These are phyloP conservation scores for Allacma fusca DNA, from an alignment of 2,888 invertebrate species.

Conservation along the genomic window DNA sequence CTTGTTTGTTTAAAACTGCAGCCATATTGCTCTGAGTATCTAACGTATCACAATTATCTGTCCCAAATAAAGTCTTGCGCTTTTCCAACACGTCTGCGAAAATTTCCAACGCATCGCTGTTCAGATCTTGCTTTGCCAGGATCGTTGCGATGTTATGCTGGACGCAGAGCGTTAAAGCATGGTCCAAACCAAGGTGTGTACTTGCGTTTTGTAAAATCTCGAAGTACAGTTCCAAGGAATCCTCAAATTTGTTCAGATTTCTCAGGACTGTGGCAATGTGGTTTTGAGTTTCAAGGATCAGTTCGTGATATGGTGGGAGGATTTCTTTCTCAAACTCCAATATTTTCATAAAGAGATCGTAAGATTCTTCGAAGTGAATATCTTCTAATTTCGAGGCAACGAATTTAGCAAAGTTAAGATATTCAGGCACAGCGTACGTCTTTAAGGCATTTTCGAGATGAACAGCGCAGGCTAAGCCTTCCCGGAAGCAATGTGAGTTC, in stretches of 20 bases:
- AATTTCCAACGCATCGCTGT: background rate
- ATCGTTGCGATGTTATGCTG: background rate
- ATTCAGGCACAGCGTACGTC: background rate
- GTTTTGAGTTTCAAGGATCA: background rate
- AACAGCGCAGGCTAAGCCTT: background rate
- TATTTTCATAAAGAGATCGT: background rate
- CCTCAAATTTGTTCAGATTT: background rate
- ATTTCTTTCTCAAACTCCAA: background rate
- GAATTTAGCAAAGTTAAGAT: background rate
- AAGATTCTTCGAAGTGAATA: slow-evolving; percentile 3
- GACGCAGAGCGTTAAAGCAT: background rate
- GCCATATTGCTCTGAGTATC: slow-evolving; percentile 8
- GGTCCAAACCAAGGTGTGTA: background rate
- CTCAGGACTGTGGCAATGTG: slow-evolving; percentile 5
- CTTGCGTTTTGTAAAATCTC: background rate
- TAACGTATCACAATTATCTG: background rate
- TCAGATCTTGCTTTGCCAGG: background rate
- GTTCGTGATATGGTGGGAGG: background rate
- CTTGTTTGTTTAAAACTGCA: background rate
- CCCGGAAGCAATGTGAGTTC: background rate
- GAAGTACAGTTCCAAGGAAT: background rate
- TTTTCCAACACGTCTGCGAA: background rate
- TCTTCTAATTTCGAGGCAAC: background rate
- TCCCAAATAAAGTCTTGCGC: background rate
- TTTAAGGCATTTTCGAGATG: background rate